A percentile compares a stretch with the other conserved stretches of the same genome.
phyloP scores from a whole-genome alignment of 2,888 invertebrate genomes.

The Acrobasis consociella region DNA sequence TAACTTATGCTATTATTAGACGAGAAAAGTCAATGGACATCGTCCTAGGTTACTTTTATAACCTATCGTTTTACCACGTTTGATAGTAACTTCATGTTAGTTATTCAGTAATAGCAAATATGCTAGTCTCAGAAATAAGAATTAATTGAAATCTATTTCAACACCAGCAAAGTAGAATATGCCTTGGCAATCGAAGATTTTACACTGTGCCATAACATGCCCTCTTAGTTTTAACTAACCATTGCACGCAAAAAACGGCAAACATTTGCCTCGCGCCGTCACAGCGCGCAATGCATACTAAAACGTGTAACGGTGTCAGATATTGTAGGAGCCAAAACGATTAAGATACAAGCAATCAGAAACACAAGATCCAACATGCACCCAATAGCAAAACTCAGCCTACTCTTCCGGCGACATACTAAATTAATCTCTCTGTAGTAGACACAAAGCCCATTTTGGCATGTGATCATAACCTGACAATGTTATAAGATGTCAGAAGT shows the following conservation, averaged over 20 bases:
- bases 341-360: background rate
- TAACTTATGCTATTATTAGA: too few relatives aligned
- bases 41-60: too few relatives aligned
- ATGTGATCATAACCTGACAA: too few relatives aligned
- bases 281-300: background rate
- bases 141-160: background rate
- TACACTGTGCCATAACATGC: background rate
- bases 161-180: background rate
- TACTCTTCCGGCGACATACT: background rate
- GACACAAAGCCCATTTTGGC: too few relatives aligned
- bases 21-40: too few relatives aligned
- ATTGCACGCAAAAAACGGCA: background rate
- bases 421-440: too few relatives aligned
- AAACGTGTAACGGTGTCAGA: slow-evolving; percentile 2
- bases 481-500: too few relatives aligned
- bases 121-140: too few relatives aligned
- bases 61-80: too few relatives aligned
- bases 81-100: too few relatives aligned
- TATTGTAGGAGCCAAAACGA: slow-evolving; percentile 14
- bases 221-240: background rate
- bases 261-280: background rate
- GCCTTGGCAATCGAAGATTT: background rate
- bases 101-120: too few relatives aligned
- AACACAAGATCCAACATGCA: slow-evolving; percentile 10
- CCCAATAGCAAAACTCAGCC: slow-evolving; percentile 1